Evolutionary conservation across 2,113 vertebrate species (phyloP).

Genomic region (Toxotes jaculatrix): DNA sequence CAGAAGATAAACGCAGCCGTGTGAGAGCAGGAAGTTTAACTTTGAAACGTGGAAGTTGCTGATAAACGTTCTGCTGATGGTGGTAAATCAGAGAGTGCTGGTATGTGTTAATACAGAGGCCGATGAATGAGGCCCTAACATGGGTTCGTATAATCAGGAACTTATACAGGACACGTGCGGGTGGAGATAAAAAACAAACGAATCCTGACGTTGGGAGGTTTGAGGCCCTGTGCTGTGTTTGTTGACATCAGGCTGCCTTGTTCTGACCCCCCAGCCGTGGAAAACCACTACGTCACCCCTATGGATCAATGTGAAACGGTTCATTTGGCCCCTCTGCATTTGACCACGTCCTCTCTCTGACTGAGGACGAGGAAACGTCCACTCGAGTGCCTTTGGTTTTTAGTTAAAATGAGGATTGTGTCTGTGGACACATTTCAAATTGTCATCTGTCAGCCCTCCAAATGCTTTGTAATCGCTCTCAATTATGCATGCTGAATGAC

Average conservation of each 20-base stretch:
- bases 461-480: constrained; percentile 43
- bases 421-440: constrained; percentile 39
- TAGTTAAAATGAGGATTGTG: constrained; percentile 30
- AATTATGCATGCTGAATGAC: constrained; percentile 36
- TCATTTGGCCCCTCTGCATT: neutral
- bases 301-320: neutral
- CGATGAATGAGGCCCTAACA: neutral
- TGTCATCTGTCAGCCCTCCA: constrained; percentile 55
- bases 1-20: too few relatives aligned
- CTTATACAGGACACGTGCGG: neutral
- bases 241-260: neutral
- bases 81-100: too few relatives aligned
- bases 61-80: too few relatives aligned
- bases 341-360: neutral
- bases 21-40: too few relatives aligned
- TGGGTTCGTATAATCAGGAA: neutral
- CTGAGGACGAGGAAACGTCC: neutral
- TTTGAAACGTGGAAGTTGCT: too few relatives aligned
- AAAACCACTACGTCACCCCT: neutral
- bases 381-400: constrained; percentile 2
- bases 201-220: neutral
- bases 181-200: neutral
- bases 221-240: neutral
- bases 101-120: too few relatives aligned
- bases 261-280: neutral